phyloP scores from a whole-genome alignment of 2,797 vertebrate species.

The Lepidocolaptes lacrymiger region DNA sequence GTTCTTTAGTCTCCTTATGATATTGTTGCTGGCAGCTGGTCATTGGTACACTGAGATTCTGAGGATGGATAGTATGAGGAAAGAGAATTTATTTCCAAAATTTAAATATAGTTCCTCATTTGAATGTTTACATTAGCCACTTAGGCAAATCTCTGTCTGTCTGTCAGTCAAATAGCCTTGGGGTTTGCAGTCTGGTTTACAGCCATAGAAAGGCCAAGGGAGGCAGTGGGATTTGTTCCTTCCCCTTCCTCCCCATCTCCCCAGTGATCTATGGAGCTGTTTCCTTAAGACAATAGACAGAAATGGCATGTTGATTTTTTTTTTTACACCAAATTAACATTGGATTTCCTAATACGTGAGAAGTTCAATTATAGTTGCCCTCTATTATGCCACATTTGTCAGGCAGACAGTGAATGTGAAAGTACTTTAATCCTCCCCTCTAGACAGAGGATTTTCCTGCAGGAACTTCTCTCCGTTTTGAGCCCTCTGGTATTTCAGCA shows the following conservation, averaged over 20 bases:
- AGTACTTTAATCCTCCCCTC: slow-evolving; percentile 10
- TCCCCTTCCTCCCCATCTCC: background rate
- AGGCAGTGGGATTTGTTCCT: background rate
- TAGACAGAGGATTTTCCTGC: slow-evolving; percentile 26
- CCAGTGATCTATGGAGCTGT: background rate
- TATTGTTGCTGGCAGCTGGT: background rate
- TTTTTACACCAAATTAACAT: background rate
- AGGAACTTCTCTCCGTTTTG: background rate
- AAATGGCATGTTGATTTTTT: background rate
- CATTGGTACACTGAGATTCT: background rate
- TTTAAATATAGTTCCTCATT: slow-evolving; percentile 18
- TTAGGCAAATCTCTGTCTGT: slow-evolving; percentile 2
- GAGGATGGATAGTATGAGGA: background rate
- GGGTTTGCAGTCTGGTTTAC: background rate
- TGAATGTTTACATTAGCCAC: background rate
- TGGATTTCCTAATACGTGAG: background rate
- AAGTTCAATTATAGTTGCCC: background rate
- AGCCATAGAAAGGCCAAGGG: background rate
- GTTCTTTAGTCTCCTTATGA: background rate
- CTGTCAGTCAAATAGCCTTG: background rate
- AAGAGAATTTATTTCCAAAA: background rate
- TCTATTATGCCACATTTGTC: background rate
- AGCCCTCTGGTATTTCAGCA: background rate
- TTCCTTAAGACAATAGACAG: background rate
- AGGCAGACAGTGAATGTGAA: background rate